Evolutionary conservation across 37 sponge, comb jelly and placozoan species (phyloP), one percentile per base, ranked within the genome.

Genomic region (Beroe forskalii): DNA sequence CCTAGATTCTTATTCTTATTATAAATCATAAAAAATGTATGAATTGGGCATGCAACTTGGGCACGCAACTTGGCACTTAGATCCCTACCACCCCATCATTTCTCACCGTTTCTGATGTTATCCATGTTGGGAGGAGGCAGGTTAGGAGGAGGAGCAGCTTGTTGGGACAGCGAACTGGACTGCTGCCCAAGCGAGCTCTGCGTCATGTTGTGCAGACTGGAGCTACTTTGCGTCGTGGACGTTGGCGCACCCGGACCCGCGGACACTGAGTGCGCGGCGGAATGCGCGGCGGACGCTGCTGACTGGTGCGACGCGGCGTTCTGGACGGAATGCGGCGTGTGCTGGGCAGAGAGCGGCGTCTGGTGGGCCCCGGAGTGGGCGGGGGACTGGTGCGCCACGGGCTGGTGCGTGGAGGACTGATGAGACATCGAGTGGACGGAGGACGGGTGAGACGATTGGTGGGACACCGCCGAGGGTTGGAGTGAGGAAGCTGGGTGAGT

Each of bases 111-210:
- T 44, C 86, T 80, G 44, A 80, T 80, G 55, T 80, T 80, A 30
- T 80, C 86, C 27, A 80, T 80, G 86, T 80, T 80, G 86, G 86
- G 86, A 6, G 86, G 86, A 41, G 86, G 86, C n/a, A 80, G 86
- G 55, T 80, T 80, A 3, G 86, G 86, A 0, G 86, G 86, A 1
- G 86, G 55, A 25, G 86, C 86, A 22, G 86, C 27, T 42, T 41
- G 55, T 3, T 32, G 22, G 4, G 40, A 4, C 8, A 20, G 24
- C 2, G 75, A 20, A 37, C 40, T 72, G 12, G 55, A 48, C 12
- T 48, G 55, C 55, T 48, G 55, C 12, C 55, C 55, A 12, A 48
- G 55, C 12, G 55, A 48, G 55, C 55, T 48, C 55, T 48, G 55
- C 12, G 55, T 17, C 55, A 48, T 48, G 55, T 12, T 48, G 55